These are phyloP conservation scores for Drosophila melanogaster DNA, from an alignment of 1,140 invertebrate species.

Conservation along the genomic window DNA sequence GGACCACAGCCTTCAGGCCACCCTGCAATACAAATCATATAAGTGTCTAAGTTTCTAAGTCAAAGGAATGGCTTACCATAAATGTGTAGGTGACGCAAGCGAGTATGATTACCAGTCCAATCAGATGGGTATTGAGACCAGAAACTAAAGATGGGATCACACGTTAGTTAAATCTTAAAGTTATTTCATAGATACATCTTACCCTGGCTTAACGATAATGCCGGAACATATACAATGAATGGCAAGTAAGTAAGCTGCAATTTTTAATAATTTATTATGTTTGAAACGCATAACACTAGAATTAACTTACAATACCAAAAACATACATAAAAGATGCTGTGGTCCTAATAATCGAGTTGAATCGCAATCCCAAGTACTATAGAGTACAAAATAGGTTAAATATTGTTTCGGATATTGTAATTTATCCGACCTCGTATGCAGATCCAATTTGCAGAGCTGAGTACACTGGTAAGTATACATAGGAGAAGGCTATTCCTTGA, in stretches of 20 bases:
- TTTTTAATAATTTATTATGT: constrained; percentile 78
- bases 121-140: constrained; percentile 91
- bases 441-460: constrained; percentile 90
- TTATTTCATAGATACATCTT: constrained; percentile 58
- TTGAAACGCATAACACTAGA: constrained; percentile 86
- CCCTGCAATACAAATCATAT: constrained; percentile 84
- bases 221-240: constrained; percentile 95
- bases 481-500: constrained; percentile 88
- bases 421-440: constrained; percentile 90
- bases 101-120: constrained; percentile 91
- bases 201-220: constrained; percentile 95
- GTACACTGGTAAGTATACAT: constrained; percentile 94
- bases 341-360: constrained; percentile 87
- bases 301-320: constrained; percentile 88
- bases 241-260: constrained; percentile 88
- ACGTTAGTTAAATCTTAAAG: background rate
- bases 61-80: constrained; percentile 85
- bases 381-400: background rate
- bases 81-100: constrained; percentile 96
- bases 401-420: background rate
- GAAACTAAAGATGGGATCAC: constrained; percentile 87
- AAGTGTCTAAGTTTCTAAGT: background rate
- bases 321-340: constrained; percentile 87
- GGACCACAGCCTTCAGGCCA: constrained; percentile 92
- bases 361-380: constrained; percentile 91